A percentile compares a stretch with the other conserved stretches of the same genome.
Conservation (phyloP, 1,140 invertebrate species). For the Platyscapa corneri region DNA sequence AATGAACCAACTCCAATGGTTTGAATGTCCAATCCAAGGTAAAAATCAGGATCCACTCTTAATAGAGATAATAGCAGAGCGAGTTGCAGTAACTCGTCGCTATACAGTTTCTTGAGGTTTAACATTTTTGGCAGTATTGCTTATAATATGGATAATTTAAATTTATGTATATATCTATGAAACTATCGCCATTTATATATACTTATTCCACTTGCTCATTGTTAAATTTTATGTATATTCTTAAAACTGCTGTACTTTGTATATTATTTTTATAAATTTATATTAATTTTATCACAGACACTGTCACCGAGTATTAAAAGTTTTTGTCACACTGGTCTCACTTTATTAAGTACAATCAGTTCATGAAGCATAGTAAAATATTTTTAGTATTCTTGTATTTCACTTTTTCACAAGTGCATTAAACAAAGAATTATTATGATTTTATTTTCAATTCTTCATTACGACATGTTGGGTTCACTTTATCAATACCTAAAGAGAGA, state of each 20-base stretch:
- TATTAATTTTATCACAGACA: constrained; percentile 42
- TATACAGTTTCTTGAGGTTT: constrained; percentile 83
- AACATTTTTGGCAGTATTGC: constrained; percentile 75
- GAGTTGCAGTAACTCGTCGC: constrained; percentile 86
- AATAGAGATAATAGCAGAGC: constrained; percentile 85
- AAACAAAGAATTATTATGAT: background rate
- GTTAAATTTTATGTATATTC: background rate
- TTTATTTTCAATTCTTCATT: constrained; percentile 22
- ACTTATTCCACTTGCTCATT: background rate
- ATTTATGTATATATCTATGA: constrained; percentile 19
- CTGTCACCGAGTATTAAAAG: constrained; percentile 43
- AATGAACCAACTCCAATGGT: constrained; percentile 75
- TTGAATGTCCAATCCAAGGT: constrained; percentile 77
- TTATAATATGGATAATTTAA: constrained; percentile 49
- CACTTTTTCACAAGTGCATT: constrained; percentile 19
- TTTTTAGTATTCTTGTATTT: constrained; percentile 19
- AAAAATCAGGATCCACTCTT: constrained; percentile 82
- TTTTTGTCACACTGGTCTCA: constrained; percentile 58
- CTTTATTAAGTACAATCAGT: constrained; percentile 51
- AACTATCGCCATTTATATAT: constrained; percentile 36
- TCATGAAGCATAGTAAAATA: constrained; percentile 20
- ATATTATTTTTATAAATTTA: constrained; percentile 19
- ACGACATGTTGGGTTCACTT: constrained; percentile 22
- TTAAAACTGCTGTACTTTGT: constrained; percentile 12
- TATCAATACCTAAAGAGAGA: constrained; percentile 34